Evolutionary conservation across 2,113 vertebrate species (phyloP).

Genomic region (Nettapus auritus): DNA sequence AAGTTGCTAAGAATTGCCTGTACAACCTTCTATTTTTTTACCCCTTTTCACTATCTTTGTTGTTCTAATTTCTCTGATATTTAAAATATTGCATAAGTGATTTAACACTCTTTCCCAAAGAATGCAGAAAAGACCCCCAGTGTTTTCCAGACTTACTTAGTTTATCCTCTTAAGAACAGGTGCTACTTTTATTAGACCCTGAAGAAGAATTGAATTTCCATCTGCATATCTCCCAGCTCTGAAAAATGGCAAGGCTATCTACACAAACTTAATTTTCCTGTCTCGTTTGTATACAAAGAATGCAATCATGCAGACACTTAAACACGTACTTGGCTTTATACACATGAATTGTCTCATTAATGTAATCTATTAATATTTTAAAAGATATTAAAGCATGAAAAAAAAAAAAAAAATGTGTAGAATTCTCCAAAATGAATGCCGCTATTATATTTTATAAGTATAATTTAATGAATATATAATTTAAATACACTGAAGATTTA

Average conservation of each 20-base stretch:
- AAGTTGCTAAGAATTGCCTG: background rate
- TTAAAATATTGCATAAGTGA: background rate
- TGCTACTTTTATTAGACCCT: background rate
- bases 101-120: background rate
- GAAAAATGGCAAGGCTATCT: background rate
- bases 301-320: background rate
- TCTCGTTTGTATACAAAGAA: background rate
- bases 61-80: background rate
- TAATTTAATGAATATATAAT: background rate
- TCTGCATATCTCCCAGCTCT: background rate
- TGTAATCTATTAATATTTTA: background rate
- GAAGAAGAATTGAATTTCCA: background rate
- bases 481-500: background rate
- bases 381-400: background rate
- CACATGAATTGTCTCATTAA: background rate
- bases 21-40: background rate
- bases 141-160: background rate
- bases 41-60: rapidly evolving
- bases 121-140: background rate
- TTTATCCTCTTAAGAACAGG: background rate
- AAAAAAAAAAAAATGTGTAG: background rate
- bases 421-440: background rate
- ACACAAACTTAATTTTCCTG: background rate
- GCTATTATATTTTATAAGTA: background rate
- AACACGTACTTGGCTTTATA: background rate